Percentiles rank a stretch among this genome's conserved stretches.
These are phyloP conservation scores for Passer domesticus DNA, from an alignment of 2,113 vertebrate genomes.

Conservation along the genomic window DNA sequence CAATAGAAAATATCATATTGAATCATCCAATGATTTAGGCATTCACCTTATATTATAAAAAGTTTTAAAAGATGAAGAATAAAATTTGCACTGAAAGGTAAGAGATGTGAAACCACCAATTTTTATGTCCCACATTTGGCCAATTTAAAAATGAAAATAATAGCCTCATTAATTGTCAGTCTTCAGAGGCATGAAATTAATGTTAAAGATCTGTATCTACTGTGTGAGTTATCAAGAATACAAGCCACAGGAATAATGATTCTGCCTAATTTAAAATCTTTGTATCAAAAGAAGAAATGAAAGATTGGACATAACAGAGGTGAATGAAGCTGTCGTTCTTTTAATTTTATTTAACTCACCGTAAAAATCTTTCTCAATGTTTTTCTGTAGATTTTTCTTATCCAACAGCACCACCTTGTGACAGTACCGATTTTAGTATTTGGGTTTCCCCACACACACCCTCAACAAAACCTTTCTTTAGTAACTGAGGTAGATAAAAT, in stretches of 20 bases:
- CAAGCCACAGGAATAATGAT: slow-evolving; percentile 44
- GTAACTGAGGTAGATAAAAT: not conserved
- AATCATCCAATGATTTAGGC: not conserved
- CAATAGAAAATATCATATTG: not conserved
- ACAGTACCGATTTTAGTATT: not conserved
- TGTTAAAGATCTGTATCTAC: slow-evolving; percentile 48
- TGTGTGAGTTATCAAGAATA: slow-evolving; percentile 27
- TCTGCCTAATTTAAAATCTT: slow-evolving; percentile 66
- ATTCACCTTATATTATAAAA: not conserved
- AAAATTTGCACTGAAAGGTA: not conserved
- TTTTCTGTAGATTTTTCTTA: slow-evolving; percentile 44
- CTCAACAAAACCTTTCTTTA: not conserved
- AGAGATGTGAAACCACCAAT: slow-evolving; percentile 28
- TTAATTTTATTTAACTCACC: slow-evolving; percentile 85
- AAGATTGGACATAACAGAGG: slow-evolving; percentile 77
- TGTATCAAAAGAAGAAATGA: slow-evolving; percentile 71
- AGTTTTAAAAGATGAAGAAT: slow-evolving; percentile 23
- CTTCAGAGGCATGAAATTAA: slow-evolving; percentile 51
- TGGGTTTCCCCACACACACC: not conserved
- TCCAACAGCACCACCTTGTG: slow-evolving; percentile 87
- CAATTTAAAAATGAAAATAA: slow-evolving; percentile 67
- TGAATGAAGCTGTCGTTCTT: slow-evolving; percentile 80
- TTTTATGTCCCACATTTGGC: not conserved
- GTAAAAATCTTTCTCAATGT: slow-evolving; percentile 70
- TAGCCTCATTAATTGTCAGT: slow-evolving; percentile 56